phyloP scores from a whole-genome alignment of 64 coral and sea anemone genomes.

The Dendronephthya gigantea region DNA sequence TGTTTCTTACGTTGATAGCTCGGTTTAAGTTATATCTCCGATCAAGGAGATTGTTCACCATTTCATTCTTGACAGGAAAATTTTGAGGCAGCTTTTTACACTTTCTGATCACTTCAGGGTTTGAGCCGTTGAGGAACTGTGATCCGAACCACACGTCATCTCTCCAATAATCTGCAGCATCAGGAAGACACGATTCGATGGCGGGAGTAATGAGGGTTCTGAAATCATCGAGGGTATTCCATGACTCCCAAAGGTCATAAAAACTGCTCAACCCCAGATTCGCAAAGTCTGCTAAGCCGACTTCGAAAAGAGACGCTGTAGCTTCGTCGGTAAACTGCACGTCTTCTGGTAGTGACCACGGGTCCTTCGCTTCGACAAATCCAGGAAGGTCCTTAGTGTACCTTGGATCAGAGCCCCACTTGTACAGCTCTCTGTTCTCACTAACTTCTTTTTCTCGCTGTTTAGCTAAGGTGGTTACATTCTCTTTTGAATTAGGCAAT shows the following conservation, averaged over 20 bases:
- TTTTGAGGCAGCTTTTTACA: conserved; percentile 31
- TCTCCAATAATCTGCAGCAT: conserved; percentile 31
- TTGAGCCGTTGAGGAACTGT: conserved; percentile 45
- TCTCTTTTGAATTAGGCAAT: not conserved
- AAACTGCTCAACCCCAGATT: conserved; percentile 26
- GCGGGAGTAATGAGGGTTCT: conserved; percentile 7
- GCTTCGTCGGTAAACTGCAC: conserved; percentile 36
- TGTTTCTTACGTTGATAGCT: conserved; percentile 38
- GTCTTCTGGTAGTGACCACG: conserved; percentile 33
- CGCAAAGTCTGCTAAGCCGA: conserved; percentile 12
- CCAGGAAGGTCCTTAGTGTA: conserved; percentile 34
- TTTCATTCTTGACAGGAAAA: conserved; percentile 37
- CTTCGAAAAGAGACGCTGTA: conserved; percentile 26
- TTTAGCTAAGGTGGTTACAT: not conserved
- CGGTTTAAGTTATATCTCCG: conserved; percentile 28
- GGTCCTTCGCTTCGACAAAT: conserved; percentile 15
- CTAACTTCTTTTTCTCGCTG: conserved; percentile 33
- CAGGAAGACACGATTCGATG: not conserved
- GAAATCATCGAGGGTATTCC: conserved; percentile 38
- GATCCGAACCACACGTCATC: conserved; percentile 40
- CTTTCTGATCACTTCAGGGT: conserved; percentile 30
- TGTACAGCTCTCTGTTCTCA: not conserved
- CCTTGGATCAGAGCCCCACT: conserved; percentile 12
- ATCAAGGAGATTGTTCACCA: conserved; percentile 34
- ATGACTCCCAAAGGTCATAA: not conserved